Conservation (phyloP, 1,140 invertebrate species). For the Probaryconus sp. region DNA sequence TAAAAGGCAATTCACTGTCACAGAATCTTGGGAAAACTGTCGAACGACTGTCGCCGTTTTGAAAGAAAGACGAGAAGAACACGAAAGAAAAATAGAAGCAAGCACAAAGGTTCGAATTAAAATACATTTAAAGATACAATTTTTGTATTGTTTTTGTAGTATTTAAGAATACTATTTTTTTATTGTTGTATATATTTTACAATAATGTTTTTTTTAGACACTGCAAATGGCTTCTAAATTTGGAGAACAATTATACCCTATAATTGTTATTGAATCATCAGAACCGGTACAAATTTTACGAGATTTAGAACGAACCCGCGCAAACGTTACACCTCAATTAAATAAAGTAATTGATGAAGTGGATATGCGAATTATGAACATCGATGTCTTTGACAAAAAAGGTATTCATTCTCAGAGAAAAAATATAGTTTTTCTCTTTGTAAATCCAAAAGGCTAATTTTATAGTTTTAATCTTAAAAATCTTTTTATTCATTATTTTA, state of each 20-base stretch:
- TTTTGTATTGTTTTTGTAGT: too few relatives aligned
- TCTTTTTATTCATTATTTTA: slow-evolving; percentile 10
- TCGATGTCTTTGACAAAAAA: slow-evolving; percentile 78
- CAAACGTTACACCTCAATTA: slow-evolving; percentile 81
- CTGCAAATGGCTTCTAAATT: slow-evolving; percentile 87
- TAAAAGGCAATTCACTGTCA: slow-evolving; percentile 83
- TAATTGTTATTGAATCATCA: slow-evolving; percentile 83
- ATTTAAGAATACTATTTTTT: too few relatives aligned
- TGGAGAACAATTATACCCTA: slow-evolving; percentile 86
- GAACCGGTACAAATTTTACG: slow-evolving; percentile 80
- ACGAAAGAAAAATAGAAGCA: slow-evolving; percentile 86
- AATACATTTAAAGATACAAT: too few relatives aligned
- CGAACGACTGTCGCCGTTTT: slow-evolving; percentile 82
- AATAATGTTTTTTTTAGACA: slow-evolving; percentile 79
- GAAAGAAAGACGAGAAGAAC: slow-evolving; percentile 83
- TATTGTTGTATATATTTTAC: slow-evolving; percentile 28
- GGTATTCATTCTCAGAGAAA: too few relatives aligned
- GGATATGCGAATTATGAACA: slow-evolving; percentile 83
- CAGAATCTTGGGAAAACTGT: slow-evolving; percentile 85
- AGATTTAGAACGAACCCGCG: slow-evolving; percentile 81
- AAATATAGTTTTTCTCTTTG: too few relatives aligned
- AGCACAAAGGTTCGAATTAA: slow-evolving; percentile 82
- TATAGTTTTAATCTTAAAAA: neutral
- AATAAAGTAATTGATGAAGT: slow-evolving; percentile 85
- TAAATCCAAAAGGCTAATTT: too few relatives aligned